These are phyloP conservation scores for Orussus abietinus DNA, from an alignment of 1,140 invertebrate genomes.

Conservation along the genomic window DNA sequence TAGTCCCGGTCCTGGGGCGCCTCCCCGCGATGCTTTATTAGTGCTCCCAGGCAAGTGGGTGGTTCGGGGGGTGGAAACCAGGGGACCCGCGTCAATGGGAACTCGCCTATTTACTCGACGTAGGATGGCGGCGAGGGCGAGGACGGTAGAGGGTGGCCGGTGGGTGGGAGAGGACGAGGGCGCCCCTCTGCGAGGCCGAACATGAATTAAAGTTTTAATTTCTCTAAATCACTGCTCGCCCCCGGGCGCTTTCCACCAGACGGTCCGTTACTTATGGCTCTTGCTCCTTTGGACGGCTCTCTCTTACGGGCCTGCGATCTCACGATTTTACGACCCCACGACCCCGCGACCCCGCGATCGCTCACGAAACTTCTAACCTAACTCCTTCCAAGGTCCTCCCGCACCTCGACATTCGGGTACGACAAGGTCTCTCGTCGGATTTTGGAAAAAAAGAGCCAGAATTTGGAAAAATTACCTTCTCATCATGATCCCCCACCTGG, in stretches of 20 bases:
- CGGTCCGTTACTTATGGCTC: conserved; percentile 52
- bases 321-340: conserved; percentile 33
- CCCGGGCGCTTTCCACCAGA: conserved; percentile 48
- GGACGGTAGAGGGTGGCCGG: conserved; percentile 18
- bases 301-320: too few relatives aligned
- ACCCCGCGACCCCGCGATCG: conserved; percentile 21
- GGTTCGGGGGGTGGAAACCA: conserved; percentile 10
- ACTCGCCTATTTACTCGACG: conserved; percentile 42
- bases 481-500: too few relatives aligned
- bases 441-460: too few relatives aligned
- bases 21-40: conserved; percentile 43
- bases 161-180: conserved; percentile 15
- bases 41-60: conserved; percentile 24
- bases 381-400: background rate
- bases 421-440: too few relatives aligned
- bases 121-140: conserved; percentile 25
- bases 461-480: too few relatives aligned
- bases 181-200: conserved; percentile 38
- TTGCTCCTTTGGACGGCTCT: conserved; percentile 44
- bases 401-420: background rate
- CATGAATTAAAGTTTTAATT: conserved; percentile 57
- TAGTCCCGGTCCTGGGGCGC: background rate
- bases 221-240: conserved; percentile 54
- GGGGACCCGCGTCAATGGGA: conserved; percentile 38
- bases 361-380: background rate